phyloP scores from a whole-genome alignment of 2,888 invertebrate species.

The Macaria notata region DNA sequence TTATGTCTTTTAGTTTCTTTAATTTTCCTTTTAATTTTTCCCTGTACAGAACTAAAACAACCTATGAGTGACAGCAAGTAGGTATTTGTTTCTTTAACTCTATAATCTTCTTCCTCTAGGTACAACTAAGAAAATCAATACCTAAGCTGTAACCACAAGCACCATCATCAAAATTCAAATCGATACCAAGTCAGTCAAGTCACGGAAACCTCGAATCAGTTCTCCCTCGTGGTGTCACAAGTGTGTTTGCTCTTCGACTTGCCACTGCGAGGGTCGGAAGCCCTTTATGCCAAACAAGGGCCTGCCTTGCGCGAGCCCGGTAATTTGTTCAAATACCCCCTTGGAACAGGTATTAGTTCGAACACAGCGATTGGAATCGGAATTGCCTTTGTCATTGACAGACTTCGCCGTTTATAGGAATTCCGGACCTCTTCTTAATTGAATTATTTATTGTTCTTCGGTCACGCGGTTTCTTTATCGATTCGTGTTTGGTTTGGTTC shows the following conservation, averaged over 20 bases:
- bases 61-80: too few species aligned
- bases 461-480: too few species aligned
- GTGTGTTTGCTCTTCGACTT: constrained; percentile 66
- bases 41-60: too few species aligned
- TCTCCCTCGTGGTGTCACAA: constrained; percentile 45
- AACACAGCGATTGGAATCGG: constrained; percentile 14
- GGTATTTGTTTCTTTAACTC: too few species aligned
- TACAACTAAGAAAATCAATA: too few species aligned
- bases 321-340: constrained; percentile 63
- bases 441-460: neutral
- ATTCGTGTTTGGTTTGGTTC: too few species aligned
- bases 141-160: constrained; percentile 8
- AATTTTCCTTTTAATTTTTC: too few species aligned
- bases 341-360: constrained; percentile 32
- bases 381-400: constrained; percentile 9
- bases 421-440: constrained; percentile 1
- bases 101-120: too few species aligned
- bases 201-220: constrained; percentile 48
- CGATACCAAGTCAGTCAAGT: constrained; percentile 34
- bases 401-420: constrained; percentile 8
- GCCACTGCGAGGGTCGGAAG: constrained; percentile 61
- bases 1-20: too few species aligned
- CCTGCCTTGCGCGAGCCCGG: constrained; percentile 54
- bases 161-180: constrained; percentile 28
- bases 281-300: constrained; percentile 54